A percentile compares a stretch with the other conserved stretches of the same genome.
These are phyloP conservation scores for Styela clava DNA, from an alignment of 23 tunicate genomes.

Conservation along the genomic window DNA sequence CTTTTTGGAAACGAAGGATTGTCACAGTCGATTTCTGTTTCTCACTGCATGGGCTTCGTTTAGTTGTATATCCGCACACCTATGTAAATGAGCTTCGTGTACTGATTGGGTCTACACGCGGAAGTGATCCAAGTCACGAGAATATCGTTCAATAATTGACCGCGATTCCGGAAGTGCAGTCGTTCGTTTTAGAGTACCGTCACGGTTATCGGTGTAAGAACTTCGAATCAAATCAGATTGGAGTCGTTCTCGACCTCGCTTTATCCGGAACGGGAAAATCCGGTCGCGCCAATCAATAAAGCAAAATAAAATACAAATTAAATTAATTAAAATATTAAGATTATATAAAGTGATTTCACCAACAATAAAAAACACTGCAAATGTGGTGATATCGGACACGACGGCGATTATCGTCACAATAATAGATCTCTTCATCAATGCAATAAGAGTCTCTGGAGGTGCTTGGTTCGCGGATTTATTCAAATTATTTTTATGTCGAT, in stretches of 20 bases:
- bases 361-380: neutral
- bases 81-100: too few relatives aligned
- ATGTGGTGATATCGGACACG: neutral
- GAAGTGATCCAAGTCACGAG: too few relatives aligned
- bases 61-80: too few relatives aligned
- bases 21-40: too few relatives aligned
- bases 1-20: too few relatives aligned
- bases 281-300: neutral
- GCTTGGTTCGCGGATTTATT: neutral
- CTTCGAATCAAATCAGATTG: neutral
- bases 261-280: neutral
- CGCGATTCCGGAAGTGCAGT: neutral
- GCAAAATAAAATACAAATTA: neutral
- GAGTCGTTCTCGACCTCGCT: neutral
- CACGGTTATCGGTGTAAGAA: neutral
- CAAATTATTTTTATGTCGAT: neutral
- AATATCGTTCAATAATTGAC: neutral
- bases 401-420: neutral
- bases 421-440: neutral
- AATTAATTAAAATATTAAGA: too few relatives aligned
- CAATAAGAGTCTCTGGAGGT: neutral
- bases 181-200: neutral
- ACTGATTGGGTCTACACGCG: too few relatives aligned
- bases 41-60: too few relatives aligned
- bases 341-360: neutral